These are phyloP conservation scores for Myotis lucifugus DNA, from an alignment of 2,113 vertebrate genomes.

Conservation along the genomic window DNA sequence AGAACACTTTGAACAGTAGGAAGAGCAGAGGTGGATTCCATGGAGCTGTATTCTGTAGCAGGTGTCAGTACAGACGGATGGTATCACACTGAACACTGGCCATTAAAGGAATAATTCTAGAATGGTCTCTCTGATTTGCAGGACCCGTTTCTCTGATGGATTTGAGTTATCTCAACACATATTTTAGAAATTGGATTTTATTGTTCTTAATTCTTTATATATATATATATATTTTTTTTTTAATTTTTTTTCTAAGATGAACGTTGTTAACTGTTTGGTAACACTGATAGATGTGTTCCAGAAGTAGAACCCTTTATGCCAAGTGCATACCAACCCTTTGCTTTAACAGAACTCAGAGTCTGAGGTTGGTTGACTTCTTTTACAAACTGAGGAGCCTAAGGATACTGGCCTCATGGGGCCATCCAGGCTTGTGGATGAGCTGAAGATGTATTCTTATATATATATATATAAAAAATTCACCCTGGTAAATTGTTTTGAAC, in stretches of 20 bases:
- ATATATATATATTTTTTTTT: too few species aligned
- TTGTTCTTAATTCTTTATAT: not conserved
- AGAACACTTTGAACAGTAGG: not conserved
- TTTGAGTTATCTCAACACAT: not conserved
- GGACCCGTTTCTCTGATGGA: not conserved
- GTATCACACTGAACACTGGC: not conserved
- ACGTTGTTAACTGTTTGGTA: not conserved
- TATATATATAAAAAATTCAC: not conserved
- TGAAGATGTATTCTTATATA: not conserved
- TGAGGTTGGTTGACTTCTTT: not conserved
- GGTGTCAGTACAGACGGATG: not conserved
- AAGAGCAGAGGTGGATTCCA: not conserved
- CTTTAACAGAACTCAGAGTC: not conserved
- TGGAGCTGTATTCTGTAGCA: not conserved
- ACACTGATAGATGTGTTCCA: not conserved
- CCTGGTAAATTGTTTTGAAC: not conserved
- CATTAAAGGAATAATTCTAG: not conserved
- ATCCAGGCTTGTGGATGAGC: not conserved
- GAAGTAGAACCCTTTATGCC: not conserved
- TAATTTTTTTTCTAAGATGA: not conserved
- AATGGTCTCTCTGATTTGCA: not conserved
- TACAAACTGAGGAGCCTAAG: not conserved
- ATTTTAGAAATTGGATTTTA: not conserved
- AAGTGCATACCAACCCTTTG: not conserved
- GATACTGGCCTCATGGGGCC: not conserved